These are phyloP conservation scores for Leptopilina boulardi DNA, from an alignment of 1,140 invertebrate genomes.

Conservation along the genomic window DNA sequence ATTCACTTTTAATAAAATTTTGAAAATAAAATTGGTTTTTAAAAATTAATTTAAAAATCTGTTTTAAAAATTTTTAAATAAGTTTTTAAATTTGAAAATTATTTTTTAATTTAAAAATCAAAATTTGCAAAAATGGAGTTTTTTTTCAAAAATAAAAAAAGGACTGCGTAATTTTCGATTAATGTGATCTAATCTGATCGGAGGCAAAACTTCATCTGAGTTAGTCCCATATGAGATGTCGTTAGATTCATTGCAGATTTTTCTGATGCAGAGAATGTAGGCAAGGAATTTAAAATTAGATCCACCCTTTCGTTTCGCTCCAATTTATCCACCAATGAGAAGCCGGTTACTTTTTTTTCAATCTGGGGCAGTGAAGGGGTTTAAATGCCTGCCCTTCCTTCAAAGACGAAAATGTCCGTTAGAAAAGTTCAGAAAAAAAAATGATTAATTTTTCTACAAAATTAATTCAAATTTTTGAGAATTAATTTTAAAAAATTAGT, in stretches of 20 bases:
- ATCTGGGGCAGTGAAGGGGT: slow-evolving; percentile 59
- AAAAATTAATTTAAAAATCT: background rate
- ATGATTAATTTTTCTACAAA: no score
- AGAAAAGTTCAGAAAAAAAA: slow-evolving; percentile 11
- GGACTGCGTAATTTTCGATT: background rate
- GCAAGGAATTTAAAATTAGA: slow-evolving; percentile 47
- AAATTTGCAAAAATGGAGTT: no score
- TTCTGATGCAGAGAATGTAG: slow-evolving; percentile 39
- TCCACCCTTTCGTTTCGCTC: slow-evolving; percentile 64
- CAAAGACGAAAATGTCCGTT: slow-evolving; percentile 38
- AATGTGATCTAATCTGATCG: background rate
- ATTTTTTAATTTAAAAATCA: no score
- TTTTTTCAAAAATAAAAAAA: no score
- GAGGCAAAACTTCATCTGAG: slow-evolving; percentile 21
- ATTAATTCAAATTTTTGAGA: no score
- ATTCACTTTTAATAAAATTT: background rate
- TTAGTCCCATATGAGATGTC: slow-evolving; percentile 38
- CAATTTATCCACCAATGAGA: slow-evolving; percentile 66
- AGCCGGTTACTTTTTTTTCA: slow-evolving; percentile 41
- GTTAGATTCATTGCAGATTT: slow-evolving; percentile 33
- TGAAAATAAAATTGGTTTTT: background rate
- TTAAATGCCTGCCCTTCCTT: slow-evolving; percentile 51
- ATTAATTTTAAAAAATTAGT: no score
- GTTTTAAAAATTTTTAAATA: background rate
- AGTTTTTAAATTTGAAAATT: background rate